Base-by-base conservation (phyloP, 2,888 invertebrate species). In the Drosophila paranaensis region DNA sequence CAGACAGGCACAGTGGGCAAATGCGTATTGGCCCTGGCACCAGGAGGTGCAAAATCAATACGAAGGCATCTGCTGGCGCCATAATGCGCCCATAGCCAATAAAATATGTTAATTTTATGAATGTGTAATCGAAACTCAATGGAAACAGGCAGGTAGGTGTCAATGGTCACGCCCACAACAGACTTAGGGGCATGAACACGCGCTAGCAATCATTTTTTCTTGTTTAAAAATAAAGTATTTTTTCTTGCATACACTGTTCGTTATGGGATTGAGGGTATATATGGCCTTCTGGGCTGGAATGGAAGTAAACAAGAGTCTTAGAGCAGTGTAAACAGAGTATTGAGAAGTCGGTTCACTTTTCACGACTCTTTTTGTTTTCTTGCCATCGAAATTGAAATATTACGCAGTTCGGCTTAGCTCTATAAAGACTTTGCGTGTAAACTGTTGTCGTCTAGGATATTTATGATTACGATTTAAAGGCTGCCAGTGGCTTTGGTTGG, bases 1-100 rank as follows among this genome's bases (percentile, higher is more conserved):
- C 60, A 43, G 50, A 50, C 51, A 67, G 50, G 54, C 39, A 62
- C 60, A 25, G 46, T 60, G 60, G 61, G 27, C 20, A 37, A 43
- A 30, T 10, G 27, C 35, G 46, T 30, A 54, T 50, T 20, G 16
- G 55, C 9, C 37, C 16, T 20, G 30, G 58, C 30, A 33, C 42
- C 53, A 37, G 25, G 74, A 81, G 82, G 71, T 81, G 74, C 67
- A 89, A 86, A 86, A 89, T 86, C 85, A 88, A 86, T 86, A 89
- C 62, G 42, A 0, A 4, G 27, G 39, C 60, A 80, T 57, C 58
- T 69, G 74, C 74, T 82, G 73, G 69, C 63, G 48, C 62, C 66
- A 69, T 51, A 68, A 67, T 58, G 71, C 67, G 40, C 45, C 25
- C 39, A 51, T 54, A 56, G 72, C 39, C 73, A 71, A 80, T 83